Conservation (phyloP, 2,113 vertebrate species). For the Ascaphus truei region DNA sequence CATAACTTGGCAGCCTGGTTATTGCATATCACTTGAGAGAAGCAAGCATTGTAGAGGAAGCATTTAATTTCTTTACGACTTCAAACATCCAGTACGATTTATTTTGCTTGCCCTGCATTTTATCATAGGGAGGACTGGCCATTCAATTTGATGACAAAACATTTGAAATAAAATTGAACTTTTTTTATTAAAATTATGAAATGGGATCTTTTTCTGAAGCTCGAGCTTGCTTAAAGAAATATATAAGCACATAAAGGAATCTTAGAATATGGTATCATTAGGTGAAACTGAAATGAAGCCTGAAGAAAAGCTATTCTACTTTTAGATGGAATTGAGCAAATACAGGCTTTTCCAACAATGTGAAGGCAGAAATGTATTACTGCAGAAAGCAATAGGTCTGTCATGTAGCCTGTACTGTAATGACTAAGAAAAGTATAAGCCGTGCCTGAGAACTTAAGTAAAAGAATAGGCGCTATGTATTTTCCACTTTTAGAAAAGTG, state of each 20-base stretch:
- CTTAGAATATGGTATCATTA: background rate
- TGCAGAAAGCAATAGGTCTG: conserved; percentile 11
- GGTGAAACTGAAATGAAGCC: background rate
- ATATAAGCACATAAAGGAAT: background rate
- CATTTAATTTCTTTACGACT: conserved; percentile 54
- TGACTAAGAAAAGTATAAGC: conserved; percentile 2
- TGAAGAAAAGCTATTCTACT: background rate
- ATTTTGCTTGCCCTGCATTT: conserved; percentile 52
- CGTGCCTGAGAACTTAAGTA: conserved; percentile 2
- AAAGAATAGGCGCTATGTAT: no score
- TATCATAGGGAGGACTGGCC: conserved; percentile 40
- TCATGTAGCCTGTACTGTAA: conserved; percentile 2
- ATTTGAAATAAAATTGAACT: conserved; percentile 45
- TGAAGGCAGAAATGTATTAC: conserved; percentile 3
- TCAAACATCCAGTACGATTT: conserved; percentile 26
- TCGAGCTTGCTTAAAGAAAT: background rate
- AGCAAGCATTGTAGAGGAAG: conserved; percentile 44
- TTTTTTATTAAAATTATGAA: conserved; percentile 42
- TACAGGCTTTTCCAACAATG: conserved; percentile 7
- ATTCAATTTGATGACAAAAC: conserved; percentile 47
- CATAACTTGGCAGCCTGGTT: conserved; percentile 53
- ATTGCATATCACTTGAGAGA: conserved; percentile 51
- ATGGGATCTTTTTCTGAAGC: conserved; percentile 36
- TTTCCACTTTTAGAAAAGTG: no score
- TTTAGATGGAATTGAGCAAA: conserved; percentile 15